Conservation (phyloP, 2,797 vertebrate genomes). For the Manis crassicaudata region DNA sequence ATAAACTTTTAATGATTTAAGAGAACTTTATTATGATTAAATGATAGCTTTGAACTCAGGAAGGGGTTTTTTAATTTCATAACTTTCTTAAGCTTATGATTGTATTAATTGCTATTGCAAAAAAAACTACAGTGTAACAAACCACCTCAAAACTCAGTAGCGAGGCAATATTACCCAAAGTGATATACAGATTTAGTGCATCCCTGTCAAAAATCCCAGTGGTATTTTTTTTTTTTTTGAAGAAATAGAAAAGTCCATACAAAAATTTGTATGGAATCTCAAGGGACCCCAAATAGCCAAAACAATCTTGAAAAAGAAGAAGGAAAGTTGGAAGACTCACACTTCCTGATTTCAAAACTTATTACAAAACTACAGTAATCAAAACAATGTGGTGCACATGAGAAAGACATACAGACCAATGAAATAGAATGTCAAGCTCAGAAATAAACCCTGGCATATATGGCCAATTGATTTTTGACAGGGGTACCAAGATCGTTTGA, state of each 20-base stretch:
- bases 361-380: not conserved
- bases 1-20: slow-evolving; percentile 3
- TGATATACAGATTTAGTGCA: not conserved
- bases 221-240: not conserved
- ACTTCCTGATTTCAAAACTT: not conserved
- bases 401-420: not conserved
- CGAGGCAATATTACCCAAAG: not conserved
- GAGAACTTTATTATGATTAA: not conserved
- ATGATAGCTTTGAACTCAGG: not conserved
- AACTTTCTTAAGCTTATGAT: not conserved
- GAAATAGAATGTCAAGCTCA: not conserved
- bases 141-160: not conserved
- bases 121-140: not conserved
- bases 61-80: not conserved
- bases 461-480: not conserved
- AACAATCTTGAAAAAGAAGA: not conserved
- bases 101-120: not conserved
- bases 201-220: not conserved
- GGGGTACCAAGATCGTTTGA: not conserved
- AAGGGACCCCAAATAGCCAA: not conserved
- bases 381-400: not conserved
- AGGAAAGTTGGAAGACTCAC: not conserved
- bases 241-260: not conserved
- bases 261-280: not conserved
- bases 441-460: not conserved